phyloP scores from a whole-genome alignment of 2,797 vertebrate species.

The Helostoma temminkii region DNA sequence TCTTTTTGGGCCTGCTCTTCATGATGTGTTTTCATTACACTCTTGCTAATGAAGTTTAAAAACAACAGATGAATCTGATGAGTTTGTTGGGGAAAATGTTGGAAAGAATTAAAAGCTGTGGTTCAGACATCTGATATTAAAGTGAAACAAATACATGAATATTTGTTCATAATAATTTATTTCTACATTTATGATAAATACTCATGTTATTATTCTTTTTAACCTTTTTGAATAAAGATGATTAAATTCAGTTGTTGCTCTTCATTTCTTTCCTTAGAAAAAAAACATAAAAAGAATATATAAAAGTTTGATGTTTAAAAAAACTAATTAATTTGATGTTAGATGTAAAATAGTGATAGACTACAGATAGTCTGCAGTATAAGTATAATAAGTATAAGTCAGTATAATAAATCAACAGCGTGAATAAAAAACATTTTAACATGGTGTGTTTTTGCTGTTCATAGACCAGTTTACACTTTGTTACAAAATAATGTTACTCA shows the following conservation, averaged over 20 bases:
- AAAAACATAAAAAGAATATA: neutral
- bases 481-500: neutral
- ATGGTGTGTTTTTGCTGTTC: neutral
- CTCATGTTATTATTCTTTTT: constrained; percentile 15
- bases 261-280: constrained; percentile 12
- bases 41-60: constrained; percentile 12
- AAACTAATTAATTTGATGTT: neutral
- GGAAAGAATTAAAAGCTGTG: neutral
- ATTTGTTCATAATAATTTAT: constrained; percentile 7
- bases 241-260: constrained; percentile 15
- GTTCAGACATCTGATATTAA: neutral
- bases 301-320: neutral
- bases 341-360: constrained; percentile 5
- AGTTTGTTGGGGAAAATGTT: neutral
- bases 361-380: no score
- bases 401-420: neutral
- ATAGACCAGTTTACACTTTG: constrained; percentile 2
- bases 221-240: constrained; percentile 58
- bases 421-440: neutral
- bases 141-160: neutral
- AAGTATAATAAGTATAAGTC: no score
- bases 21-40: constrained; percentile 19
- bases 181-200: constrained; percentile 17
- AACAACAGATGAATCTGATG: no score
- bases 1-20: constrained; percentile 23